Conservation (phyloP, 2,888 invertebrate genomes). For the Eupithecia abbreviata region DNA sequence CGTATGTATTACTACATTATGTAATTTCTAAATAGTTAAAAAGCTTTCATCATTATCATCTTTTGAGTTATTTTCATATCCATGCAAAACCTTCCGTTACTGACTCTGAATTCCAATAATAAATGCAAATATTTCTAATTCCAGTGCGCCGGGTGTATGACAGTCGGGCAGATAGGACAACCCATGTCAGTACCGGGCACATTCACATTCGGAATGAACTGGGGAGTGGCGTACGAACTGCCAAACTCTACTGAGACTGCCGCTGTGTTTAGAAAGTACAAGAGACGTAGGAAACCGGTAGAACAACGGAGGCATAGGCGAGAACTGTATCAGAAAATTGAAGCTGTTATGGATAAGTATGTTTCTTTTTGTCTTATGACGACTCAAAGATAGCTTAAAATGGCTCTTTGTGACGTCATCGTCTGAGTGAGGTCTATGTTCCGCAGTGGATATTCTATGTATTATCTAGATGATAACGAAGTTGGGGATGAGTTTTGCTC, state of each 20-base stretch:
- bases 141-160: slow-evolving; percentile 85
- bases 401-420: background rate
- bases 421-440: background rate
- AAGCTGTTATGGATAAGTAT: slow-evolving; percentile 86
- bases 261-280: slow-evolving; percentile 49
- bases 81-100: background rate
- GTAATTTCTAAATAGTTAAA: background rate
- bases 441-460: background rate
- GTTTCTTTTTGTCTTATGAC: slow-evolving; percentile 15
- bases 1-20: too few species aligned
- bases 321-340: slow-evolving; percentile 87
- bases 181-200: slow-evolving; percentile 80
- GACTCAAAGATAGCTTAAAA: background rate
- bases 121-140: slow-evolving; percentile 18
- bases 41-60: background rate
- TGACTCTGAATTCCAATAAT: background rate
- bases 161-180: slow-evolving; percentile 77
- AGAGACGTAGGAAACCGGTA: slow-evolving; percentile 66
- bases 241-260: slow-evolving; percentile 83
- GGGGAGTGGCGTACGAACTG: slow-evolving; percentile 87
- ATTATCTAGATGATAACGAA: too few species aligned
- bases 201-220: slow-evolving; percentile 87
- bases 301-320: slow-evolving; percentile 86
- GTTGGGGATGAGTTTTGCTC: too few species aligned
- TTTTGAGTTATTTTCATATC: background rate